Evolutionary conservation across 2,113 vertebrate species (phyloP), one percentile per base, ranked within the genome.

Genomic region (Saguinus imperator): DNA sequence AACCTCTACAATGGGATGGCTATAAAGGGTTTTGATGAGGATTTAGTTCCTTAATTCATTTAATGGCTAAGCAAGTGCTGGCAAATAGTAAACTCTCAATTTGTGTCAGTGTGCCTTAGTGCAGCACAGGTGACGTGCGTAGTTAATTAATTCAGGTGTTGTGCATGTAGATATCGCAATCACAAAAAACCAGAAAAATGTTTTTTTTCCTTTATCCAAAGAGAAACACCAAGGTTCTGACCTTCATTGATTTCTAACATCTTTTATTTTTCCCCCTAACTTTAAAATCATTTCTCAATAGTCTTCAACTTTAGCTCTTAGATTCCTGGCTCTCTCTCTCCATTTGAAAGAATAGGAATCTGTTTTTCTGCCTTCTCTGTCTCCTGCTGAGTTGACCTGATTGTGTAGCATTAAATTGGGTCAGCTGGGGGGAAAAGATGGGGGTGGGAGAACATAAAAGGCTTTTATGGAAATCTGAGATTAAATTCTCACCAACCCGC

Each of bases 391-490:
- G 94, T 89, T 84, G 94, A 94, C 95, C 95, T 97, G 96, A 97
- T 97, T 97, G 93, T 95, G 50, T 66, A 93, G 93, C 94, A 85
- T 95, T 95, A 93, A 97, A 95, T 82, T 97, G 91, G 96, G 97
- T 96, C 95, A 96, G 91, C 37, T 97, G 32, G 32, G 85, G 37
- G 3, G 8, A 48, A 57, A 58, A 80, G 20, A 12, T 80, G 23
- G 88, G 80, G 35, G 29, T 75, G 14, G 70, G 75, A 86, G 61
- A 89, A 95, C 89, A 93, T 95, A 96, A 98, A 98, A 97, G 91
- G 80, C 93, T 96, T 94, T 96, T 96, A 94, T 1, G 8, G 92
- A 97, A 98, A 98, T 96, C 70, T 94, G 66, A 97, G 94, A 94
- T 98, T 96, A 97, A 96, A 96, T 96, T 96, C 89, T 94, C 72